A percentile compares a stretch with the other conserved stretches of the same genome.
Evolutionary conservation across 37 sponge, comb jelly and placozoan genomes (phyloP).

Genomic region (Chondrosia reniformis): DNA sequence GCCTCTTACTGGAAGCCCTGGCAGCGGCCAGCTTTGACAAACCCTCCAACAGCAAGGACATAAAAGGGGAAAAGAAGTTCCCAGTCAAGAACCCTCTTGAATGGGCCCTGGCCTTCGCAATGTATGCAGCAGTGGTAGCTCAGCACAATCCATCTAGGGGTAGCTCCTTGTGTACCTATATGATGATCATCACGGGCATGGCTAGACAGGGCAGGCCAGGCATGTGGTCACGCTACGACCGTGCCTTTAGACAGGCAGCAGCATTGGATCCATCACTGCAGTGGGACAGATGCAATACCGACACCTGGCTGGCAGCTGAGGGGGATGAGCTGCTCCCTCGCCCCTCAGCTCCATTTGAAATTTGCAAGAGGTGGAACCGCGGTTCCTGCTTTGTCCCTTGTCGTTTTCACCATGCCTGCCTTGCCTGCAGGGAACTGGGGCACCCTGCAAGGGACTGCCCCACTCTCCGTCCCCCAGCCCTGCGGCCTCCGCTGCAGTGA

Average conservation of each 20-base stretch:
- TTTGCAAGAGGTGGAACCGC: not conserved
- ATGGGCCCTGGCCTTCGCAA: slow-evolving; percentile 11
- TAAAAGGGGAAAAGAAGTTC: not conserved
- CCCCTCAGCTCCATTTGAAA: not conserved
- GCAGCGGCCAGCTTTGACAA: not conserved
- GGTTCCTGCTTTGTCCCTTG: not conserved
- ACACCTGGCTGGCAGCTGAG: slow-evolving; percentile 5
- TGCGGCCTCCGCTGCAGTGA: not conserved
- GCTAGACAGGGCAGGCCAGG: not conserved
- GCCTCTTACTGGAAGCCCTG: slow-evolving; percentile 1
- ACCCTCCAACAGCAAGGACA: not conserved
- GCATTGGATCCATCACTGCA: not conserved
- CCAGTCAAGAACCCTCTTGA: not conserved
- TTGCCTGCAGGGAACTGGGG: not conserved
- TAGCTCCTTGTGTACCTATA: not conserved
- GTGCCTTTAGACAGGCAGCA: slow-evolving; percentile 13
- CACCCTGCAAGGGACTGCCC: not conserved
- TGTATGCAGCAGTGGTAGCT: not conserved
- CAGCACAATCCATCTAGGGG: not conserved
- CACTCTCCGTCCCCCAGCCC: not conserved
- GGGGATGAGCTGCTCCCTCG: not conserved
- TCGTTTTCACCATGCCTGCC: not conserved
- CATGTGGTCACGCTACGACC: not conserved
- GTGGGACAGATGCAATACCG: not conserved
- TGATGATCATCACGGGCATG: not conserved